A percentile compares a stretch with the other conserved stretches of the same genome.
phyloP scores from a whole-genome alignment of 2,113 vertebrate genomes.

The Seriola rivoliana region DNA sequence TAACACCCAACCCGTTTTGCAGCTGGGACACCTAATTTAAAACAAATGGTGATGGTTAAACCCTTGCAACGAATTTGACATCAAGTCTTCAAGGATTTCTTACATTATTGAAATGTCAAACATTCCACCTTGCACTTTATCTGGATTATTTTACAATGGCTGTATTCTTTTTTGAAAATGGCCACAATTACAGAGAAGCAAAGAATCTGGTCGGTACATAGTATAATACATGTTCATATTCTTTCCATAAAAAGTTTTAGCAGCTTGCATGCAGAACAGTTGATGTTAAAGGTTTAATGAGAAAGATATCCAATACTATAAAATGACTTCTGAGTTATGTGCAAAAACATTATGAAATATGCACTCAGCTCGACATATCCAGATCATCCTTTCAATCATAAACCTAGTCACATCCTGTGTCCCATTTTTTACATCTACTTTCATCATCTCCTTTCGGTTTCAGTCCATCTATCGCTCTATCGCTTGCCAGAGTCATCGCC shows the following conservation, averaged over 20 bases:
- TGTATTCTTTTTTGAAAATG: too few relatives aligned
- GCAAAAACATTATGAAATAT: neutral
- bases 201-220: neutral
- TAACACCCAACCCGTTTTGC: too few relatives aligned
- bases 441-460: constrained; percentile 49
- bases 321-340: neutral
- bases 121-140: neutral
- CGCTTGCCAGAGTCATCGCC: constrained; percentile 34
- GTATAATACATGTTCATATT: neutral
- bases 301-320: neutral
- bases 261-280: neutral
- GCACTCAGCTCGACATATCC: neutral
- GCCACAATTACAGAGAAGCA: too few relatives aligned
- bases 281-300: neutral
- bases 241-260: neutral
- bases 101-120: too few relatives aligned
- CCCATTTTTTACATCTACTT: constrained; percentile 17
- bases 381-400: neutral
- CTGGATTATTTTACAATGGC: too few relatives aligned
- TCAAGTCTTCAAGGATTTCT: too few relatives aligned
- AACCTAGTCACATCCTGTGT: constrained; percentile 32
- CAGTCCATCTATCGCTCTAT: constrained; percentile 20
- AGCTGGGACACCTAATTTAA: too few relatives aligned
- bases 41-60: neutral
- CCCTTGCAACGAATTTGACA: neutral